Evolutionary conservation across 2,113 vertebrate species (phyloP).

Genomic region (Cavia aperea): DNA sequence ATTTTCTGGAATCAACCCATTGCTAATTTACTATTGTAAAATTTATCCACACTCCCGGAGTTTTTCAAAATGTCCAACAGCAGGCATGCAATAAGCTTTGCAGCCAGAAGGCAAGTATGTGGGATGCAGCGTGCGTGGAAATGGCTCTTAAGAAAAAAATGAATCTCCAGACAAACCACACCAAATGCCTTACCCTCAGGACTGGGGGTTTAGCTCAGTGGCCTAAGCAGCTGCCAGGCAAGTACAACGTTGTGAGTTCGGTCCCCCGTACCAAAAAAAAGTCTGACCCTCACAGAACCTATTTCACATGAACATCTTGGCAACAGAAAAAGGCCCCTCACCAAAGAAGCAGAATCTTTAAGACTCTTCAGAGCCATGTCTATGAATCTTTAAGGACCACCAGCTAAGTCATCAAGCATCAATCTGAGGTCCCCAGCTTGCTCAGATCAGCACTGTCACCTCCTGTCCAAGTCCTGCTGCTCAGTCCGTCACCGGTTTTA

Average conservation of each 20-base stretch:
- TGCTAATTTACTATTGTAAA: constrained; percentile 12
- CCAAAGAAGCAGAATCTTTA: constrained; percentile 84
- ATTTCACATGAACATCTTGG: constrained; percentile 83
- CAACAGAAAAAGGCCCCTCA: constrained; percentile 88
- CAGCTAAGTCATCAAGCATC: constrained; percentile 82
- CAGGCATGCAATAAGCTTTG: neutral
- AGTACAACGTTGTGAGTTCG: no score
- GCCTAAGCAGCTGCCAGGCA: no score
- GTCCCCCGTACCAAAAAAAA: no score
- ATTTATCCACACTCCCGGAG: neutral
- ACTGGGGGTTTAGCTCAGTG: no score
- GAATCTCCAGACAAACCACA: neutral
- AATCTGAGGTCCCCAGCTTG: constrained; percentile 77
- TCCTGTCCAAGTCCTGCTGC: constrained; percentile 81
- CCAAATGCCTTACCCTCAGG: neutral
- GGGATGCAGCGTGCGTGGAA: neutral
- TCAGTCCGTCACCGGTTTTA: constrained; percentile 77
- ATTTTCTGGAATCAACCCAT: neutral
- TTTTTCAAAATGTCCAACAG: neutral
- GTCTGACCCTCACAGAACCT: neutral
- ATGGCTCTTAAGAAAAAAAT: neutral
- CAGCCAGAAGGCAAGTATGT: neutral
- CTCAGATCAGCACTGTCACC: constrained; percentile 79
- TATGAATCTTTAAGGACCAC: constrained; percentile 86
- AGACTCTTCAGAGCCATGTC: constrained; percentile 83